Base-by-base conservation (phyloP, 2,888 invertebrate species). In the Leucophenga maculata region DNA sequence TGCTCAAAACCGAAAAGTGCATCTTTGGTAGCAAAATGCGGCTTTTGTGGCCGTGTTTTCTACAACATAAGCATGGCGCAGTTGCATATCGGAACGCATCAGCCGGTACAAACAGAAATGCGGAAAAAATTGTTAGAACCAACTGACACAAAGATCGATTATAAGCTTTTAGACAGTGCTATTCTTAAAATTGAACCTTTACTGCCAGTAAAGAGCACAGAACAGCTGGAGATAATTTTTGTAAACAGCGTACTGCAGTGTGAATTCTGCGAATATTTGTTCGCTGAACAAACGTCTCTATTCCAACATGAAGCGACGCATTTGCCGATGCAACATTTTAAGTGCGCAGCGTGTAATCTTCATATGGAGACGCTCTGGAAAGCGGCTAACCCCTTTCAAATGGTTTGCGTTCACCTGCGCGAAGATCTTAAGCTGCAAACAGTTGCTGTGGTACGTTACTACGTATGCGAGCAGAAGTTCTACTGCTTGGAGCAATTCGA, bases 231-330 rank as follows among this genome's bases (percentile, higher is more conserved):
- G 72, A 75, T 86, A 75, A 75, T 85, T 0, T 80, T 88, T 1
- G 67, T 88, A 14, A 79, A 78, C 65, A 85, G 86, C 39, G 81
- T 92, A 6, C 85, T 91, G 39, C 92, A 92, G 78, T 92, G 92
- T 73, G 92, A 92, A 82, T 92, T 90, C 77, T 92, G 92, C 77
- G 92, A 91, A 75, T 89, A 90, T 54, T 89, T 90, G 0, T 92
- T 91, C 75, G 89, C 90, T 0, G 91, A n/a, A n/a, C n/a, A n/a
- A n/a, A 91, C 62, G 89, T 90, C 57, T 87, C 88, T 92, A 39
- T 77, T 88, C 6, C 69, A 78, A 1, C 88, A 89, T 59, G 85
- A 87, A 8, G 82, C 86, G 6, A 78, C 79, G 1, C 88, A 89
- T 73, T 72, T 82, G 67, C 84, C 87, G 0, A 78, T 78, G 31